These are phyloP conservation scores for Drosophila elegans DNA, from an alignment of 1,140 invertebrate genomes.

Conservation along the genomic window DNA sequence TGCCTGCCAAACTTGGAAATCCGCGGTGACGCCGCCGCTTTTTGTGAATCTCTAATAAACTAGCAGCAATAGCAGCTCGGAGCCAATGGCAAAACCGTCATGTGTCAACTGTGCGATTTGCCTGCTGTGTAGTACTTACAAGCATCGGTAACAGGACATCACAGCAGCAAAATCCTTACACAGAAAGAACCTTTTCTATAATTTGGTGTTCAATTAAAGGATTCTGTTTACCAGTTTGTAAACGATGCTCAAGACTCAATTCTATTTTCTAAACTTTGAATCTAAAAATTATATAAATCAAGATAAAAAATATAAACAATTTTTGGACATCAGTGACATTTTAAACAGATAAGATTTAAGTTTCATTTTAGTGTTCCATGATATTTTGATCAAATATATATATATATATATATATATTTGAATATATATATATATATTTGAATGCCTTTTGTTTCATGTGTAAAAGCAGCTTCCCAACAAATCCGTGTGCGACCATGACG, in stretches of 20 bases:
- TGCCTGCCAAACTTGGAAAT: constrained; percentile 48
- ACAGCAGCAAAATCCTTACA: constrained; percentile 11
- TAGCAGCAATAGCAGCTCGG: not conserved
- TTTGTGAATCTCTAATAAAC: constrained; percentile 58
- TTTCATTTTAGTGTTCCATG: too few species aligned
- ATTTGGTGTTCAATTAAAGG: too few species aligned
- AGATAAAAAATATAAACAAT: too few species aligned
- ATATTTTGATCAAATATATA: not conserved
- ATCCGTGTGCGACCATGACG: constrained; percentile 30
- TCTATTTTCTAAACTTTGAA: too few species aligned
- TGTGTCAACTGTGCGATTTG: constrained; percentile 48
- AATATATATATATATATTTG: too few species aligned
- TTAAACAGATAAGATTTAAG: too few species aligned
- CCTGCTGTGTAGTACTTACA: constrained; percentile 62
- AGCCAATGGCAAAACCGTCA: constrained; percentile 13
- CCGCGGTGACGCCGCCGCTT: constrained; percentile 31
- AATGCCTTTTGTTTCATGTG: not conserved
- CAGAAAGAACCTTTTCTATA: not conserved
- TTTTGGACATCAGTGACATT: too few species aligned
- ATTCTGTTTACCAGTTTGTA: too few species aligned
- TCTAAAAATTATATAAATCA: too few species aligned
- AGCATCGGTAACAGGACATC: constrained; percentile 12
- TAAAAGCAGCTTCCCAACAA: constrained; percentile 16
- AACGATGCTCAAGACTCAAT: too few species aligned
- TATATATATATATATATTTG: too few species aligned